phyloP scores from a whole-genome alignment of 2,797 vertebrate genomes.

The Gallinago stenura region DNA sequence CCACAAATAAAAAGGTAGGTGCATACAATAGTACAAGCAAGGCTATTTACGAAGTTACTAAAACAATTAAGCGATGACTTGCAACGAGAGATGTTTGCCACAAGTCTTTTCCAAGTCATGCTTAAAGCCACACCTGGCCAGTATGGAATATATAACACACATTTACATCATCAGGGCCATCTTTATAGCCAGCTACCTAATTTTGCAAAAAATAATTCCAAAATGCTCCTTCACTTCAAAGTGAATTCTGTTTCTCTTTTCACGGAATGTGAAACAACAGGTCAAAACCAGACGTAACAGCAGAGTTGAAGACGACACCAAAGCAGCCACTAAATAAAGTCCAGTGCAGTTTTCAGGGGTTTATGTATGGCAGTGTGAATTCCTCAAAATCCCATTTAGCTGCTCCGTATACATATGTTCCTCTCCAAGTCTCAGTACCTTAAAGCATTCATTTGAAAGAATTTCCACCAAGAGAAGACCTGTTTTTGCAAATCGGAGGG shows the following conservation, averaged over 20 bases:
- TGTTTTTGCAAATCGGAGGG: not conserved
- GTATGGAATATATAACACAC: not conserved
- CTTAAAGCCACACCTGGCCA: constrained; percentile 18
- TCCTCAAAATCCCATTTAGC: not conserved
- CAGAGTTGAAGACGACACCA: not conserved
- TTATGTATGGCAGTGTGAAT: constrained; percentile 16
- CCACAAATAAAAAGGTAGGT: constrained; percentile 15
- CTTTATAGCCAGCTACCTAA: not conserved
- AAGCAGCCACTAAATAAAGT: not conserved
- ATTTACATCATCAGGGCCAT: not conserved
- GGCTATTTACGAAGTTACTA: not conserved
- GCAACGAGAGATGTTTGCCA: not conserved
- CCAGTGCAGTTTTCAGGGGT: constrained; percentile 19
- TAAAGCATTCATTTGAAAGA: not conserved
- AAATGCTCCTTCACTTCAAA: not conserved
- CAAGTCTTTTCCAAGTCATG: constrained; percentile 10
- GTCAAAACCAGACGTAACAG: not conserved
- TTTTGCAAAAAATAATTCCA: constrained; percentile 52
- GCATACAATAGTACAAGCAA: not conserved
- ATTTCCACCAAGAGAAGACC: constrained; percentile 6
- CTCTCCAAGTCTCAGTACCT: not conserved
- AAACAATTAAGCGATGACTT: not conserved
- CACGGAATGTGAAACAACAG: not conserved
- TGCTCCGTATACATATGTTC: not conserved
- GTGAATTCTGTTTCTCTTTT: not conserved